Conservation (phyloP, 2,113 vertebrate genomes). For the Alaudala cheleensis region DNA sequence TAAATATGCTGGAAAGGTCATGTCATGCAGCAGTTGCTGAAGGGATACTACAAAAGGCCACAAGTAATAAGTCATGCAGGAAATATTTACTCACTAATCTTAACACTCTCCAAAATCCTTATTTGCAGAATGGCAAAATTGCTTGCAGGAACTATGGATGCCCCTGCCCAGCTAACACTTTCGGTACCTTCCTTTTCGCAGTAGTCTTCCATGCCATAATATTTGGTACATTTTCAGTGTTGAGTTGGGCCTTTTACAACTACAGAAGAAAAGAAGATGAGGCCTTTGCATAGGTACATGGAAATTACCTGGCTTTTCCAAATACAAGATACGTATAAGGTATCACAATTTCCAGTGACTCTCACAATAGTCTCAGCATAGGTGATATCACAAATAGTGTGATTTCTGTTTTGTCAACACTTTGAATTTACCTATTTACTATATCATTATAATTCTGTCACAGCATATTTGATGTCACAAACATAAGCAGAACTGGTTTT, state of each 20-base stretch:
- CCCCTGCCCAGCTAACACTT: not conserved
- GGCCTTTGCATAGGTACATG: not conserved
- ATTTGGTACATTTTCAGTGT: not conserved
- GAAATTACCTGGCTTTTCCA: not conserved
- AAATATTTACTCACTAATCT: conserved; percentile 3
- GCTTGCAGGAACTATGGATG: not conserved
- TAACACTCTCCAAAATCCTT: not conserved
- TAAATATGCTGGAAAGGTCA: conserved; percentile 40
- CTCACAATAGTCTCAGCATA: not conserved
- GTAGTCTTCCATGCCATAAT: not conserved
- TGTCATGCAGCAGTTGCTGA: not conserved
- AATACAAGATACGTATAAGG: not conserved
- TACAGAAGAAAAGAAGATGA: not conserved
- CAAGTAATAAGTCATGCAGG: not conserved
- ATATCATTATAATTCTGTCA: not conserved
- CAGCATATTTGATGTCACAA: not conserved
- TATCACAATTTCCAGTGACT: not conserved
- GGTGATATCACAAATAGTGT: not conserved
- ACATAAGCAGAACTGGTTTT: not conserved
- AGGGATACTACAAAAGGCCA: conserved; percentile 17
- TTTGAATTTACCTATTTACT: not conserved
- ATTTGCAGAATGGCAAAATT: not conserved
- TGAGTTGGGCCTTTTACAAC: not conserved
- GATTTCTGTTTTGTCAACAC: not conserved
- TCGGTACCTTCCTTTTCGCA: not conserved